These are phyloP conservation scores for Enteromius afrohamiltoni DNA, from an alignment of 2,797 vertebrate genomes.

Conservation along the genomic window DNA sequence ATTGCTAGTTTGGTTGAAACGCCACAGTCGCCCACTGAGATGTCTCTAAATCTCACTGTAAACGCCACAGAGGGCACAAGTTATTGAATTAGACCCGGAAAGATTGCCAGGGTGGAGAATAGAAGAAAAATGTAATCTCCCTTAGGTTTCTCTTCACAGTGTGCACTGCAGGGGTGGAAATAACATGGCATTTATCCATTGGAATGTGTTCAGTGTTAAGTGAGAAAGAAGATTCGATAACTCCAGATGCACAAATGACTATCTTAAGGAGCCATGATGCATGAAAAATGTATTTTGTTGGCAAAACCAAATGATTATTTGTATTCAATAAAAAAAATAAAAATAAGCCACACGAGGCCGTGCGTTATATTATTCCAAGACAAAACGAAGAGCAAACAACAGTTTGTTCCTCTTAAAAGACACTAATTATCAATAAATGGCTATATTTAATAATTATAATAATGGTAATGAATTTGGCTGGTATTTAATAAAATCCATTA, in stretches of 20 bases:
- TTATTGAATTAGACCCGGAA: conserved; percentile 53
- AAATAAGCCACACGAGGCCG: neutral
- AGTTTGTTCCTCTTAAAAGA: neutral
- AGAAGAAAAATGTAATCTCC: neutral
- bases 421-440: neutral
- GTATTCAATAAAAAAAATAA: neutral
- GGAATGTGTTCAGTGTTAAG: neutral
- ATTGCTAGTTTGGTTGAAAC: conserved; percentile 56
- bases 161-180: conserved; percentile 16
- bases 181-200: conserved; percentile 15
- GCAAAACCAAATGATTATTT: neutral
- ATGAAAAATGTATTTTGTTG: neutral
- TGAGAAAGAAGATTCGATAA: neutral
- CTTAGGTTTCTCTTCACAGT: conserved; percentile 30
- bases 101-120: conserved; percentile 15
- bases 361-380: neutral
- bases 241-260: neutral
- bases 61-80: conserved; percentile 45
- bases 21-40: conserved; percentile 44
- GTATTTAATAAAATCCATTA: neutral
- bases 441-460: neutral
- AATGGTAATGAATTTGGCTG: neutral
- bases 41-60: conserved; percentile 54
- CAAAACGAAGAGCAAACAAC: neutral
- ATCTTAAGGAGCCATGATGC: neutral